A percentile compares a stretch with the other conserved stretches of the same genome.
Conservation (phyloP, 2,888 invertebrate species). For the Cosmorhoe ocellata region DNA sequence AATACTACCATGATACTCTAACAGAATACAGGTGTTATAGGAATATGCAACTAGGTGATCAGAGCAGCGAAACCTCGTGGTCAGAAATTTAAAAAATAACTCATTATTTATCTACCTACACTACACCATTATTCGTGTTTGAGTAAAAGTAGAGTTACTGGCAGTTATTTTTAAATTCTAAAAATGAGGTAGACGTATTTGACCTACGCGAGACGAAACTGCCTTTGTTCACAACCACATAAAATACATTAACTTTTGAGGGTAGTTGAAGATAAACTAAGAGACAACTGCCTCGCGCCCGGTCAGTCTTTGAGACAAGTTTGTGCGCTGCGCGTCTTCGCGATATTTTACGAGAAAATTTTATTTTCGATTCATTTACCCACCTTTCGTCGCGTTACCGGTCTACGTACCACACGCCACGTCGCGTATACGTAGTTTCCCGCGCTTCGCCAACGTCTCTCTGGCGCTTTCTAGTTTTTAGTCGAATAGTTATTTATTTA, state of each 20-base stretch:
- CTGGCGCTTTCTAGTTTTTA: slow-evolving; percentile 39
- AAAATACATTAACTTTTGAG: slow-evolving; percentile 31
- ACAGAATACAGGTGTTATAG: too few species aligned
- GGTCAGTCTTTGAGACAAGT: slow-evolving; percentile 63
- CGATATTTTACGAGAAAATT: slow-evolving; percentile 42
- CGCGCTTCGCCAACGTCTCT: slow-evolving; percentile 43
- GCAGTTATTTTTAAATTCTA: not conserved
- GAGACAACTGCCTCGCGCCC: slow-evolving; percentile 25
- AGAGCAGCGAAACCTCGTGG: too few species aligned
- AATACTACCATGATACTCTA: too few species aligned
- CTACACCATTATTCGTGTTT: not conserved
- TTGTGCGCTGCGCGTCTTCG: slow-evolving; percentile 51
- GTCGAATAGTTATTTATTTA: slow-evolving; percentile 35
- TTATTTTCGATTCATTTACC: slow-evolving; percentile 32
- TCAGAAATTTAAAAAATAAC: too few species aligned
- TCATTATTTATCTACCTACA: too few species aligned
- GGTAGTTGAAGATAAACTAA: slow-evolving; percentile 44
- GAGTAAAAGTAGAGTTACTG: not conserved
- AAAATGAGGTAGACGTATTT: slow-evolving; percentile 9
- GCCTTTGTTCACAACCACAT: not conserved
- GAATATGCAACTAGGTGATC: too few species aligned
- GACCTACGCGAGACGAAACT: not conserved
- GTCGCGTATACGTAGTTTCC: slow-evolving; percentile 22
- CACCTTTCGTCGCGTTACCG: slow-evolving; percentile 33
- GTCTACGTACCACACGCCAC: slow-evolving; percentile 37